A percentile compares a stretch with the other conserved stretches of the same genome.
Conservation (phyloP, 1,140 invertebrate genomes). For the Eulimnadia texana region DNA sequence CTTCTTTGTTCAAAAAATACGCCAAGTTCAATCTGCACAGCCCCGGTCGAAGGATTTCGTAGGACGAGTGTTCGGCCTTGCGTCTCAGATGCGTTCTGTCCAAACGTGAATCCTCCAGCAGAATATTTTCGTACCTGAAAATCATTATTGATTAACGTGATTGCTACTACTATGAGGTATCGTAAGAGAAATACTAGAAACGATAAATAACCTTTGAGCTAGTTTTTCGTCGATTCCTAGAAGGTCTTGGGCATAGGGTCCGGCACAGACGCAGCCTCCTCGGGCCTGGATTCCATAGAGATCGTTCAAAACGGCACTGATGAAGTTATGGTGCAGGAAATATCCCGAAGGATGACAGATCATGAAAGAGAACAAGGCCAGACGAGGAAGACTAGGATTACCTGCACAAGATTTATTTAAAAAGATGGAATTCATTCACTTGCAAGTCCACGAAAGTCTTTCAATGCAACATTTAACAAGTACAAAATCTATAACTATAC, state of each 20-base stretch:
- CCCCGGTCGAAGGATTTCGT: conserved; percentile 68
- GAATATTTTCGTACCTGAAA: conserved; percentile 10
- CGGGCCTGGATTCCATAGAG: conserved; percentile 81
- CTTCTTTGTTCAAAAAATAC: conserved; percentile 64
- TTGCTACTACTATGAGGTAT: neutral
- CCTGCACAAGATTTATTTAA: too few species aligned
- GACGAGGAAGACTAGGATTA: conserved; percentile 43
- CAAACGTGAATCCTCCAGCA: conserved; percentile 27
- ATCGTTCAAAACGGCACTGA: conserved; percentile 74
- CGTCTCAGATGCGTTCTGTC: conserved; percentile 43
- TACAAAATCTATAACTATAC: too few species aligned
- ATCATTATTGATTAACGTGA: conserved; percentile 8
- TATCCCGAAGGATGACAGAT: conserved; percentile 58
- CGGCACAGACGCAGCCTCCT: conserved; percentile 68
- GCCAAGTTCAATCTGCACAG: conserved; percentile 73
- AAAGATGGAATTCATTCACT: too few species aligned
- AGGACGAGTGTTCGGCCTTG: conserved; percentile 41
- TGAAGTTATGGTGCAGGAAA: conserved; percentile 81
- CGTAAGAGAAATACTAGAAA: neutral
- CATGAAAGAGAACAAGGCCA: conserved; percentile 76
- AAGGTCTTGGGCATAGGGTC: conserved; percentile 68
- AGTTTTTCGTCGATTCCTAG: conserved; percentile 64
- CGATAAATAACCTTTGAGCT: conserved; percentile 39
- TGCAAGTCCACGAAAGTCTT: too few species aligned
- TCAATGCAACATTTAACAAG: too few species aligned